phyloP scores from a whole-genome alignment of 2,797 vertebrate species.

The Chiroxiphia lanceolata region DNA sequence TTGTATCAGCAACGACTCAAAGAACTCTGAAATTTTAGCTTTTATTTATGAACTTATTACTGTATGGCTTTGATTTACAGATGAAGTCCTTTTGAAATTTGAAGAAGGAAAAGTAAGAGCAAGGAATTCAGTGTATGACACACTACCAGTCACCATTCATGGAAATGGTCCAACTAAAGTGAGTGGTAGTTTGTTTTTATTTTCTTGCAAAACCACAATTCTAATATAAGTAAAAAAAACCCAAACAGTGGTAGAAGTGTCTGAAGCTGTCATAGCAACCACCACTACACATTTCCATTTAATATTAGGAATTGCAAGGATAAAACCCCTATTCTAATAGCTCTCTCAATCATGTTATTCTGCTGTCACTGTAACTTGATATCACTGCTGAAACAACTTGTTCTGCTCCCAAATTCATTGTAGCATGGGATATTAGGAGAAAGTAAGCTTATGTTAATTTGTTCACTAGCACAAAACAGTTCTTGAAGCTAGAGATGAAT shows the following conservation, averaged over 20 bases:
- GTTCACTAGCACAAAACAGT: background rate
- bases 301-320: background rate
- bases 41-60: background rate
- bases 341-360: background rate
- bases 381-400: background rate
- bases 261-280: background rate
- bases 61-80: constrained; percentile 70
- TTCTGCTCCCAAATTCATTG: background rate
- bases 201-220: background rate
- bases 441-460: background rate
- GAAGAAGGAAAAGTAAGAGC: constrained; percentile 88
- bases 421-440: background rate
- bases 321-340: background rate
- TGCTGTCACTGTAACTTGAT: background rate
- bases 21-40: background rate
- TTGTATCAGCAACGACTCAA: background rate
- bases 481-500: background rate
- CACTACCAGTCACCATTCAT: constrained; percentile 88
- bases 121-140: constrained; percentile 89
- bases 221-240: background rate
- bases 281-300: background rate
- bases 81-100: constrained; percentile 95
- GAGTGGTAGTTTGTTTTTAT: constrained; percentile 57
- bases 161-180: constrained; percentile 97
- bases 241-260: background rate